Percentiles rank a stretch among this genome's conserved stretches.
phyloP scores from a whole-genome alignment of 2,888 invertebrate species.

The Athrips mouffetella region DNA sequence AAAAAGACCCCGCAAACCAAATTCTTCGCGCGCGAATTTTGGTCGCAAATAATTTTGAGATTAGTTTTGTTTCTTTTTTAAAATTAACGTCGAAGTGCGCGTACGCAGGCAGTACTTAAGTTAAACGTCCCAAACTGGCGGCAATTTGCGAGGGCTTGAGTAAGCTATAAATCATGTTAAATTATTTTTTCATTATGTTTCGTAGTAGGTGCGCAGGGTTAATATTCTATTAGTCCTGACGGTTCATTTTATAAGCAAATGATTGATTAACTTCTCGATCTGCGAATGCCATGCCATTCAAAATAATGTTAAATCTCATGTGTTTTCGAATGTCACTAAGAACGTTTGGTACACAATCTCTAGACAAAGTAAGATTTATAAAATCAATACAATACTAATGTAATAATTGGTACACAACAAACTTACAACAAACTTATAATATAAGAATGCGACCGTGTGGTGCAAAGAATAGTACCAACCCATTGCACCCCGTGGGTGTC shows the following conservation, averaged over 20 bases:
- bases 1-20: conserved; percentile 32
- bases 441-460: no score
- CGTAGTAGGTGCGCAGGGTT: conserved; percentile 42
- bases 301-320: background rate
- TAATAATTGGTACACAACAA: no score
- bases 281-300: conserved; percentile 3
- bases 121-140: conserved; percentile 72
- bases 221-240: conserved; percentile 63
- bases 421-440: no score
- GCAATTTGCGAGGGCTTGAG: conserved; percentile 69
- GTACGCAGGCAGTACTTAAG: conserved; percentile 66
- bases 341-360: no score
- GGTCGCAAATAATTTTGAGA: conserved; percentile 44
- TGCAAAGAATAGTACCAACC: no score
- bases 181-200: conserved; percentile 72
- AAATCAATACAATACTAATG: no score
- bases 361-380: no score
- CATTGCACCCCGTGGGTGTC: no score
- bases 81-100: conserved; percentile 52
- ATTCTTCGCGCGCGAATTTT: conserved; percentile 37
- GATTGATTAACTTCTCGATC: conserved; percentile 32
- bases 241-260: conserved; percentile 31
- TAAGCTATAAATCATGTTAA: conserved; percentile 76
- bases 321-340: no score
- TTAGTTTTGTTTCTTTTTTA: conserved; percentile 30